Conservation (phyloP, 2,113 vertebrate species). For the Rhegmatorhina hoffmannsi region DNA sequence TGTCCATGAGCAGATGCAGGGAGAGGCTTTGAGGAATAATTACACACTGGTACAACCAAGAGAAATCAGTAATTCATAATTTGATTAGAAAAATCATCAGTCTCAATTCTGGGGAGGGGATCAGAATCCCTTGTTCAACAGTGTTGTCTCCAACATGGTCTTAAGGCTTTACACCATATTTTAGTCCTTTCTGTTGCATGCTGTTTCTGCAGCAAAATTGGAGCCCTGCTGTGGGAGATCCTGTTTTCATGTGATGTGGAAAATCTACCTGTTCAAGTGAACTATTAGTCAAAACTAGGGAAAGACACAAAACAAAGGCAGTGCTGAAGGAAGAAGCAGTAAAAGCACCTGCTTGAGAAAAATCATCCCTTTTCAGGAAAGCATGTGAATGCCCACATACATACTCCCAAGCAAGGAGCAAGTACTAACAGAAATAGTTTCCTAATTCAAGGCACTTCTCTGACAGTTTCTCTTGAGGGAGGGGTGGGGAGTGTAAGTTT, state of each 20-base stretch:
- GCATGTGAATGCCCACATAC: accelerated
- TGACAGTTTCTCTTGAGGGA: neutral
- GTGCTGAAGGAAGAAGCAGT: neutral
- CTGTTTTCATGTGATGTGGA: neutral
- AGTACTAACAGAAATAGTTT: neutral
- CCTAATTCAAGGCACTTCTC: neutral
- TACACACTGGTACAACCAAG: neutral
- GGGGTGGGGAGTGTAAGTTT: accelerated
- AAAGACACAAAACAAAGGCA: neutral
- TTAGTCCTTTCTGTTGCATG: neutral
- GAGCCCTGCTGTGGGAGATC: neutral
- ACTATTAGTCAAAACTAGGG: neutral
- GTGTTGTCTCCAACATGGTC: neutral
- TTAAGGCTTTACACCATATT: neutral
- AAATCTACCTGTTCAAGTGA: neutral
- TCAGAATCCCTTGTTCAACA: neutral
- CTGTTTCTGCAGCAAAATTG: neutral
- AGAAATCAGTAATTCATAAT: neutral
- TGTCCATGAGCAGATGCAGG: neutral
- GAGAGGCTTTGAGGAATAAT: constrained; percentile 3
- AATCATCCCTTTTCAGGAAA: neutral
- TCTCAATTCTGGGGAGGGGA: neutral
- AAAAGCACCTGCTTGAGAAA: neutral
- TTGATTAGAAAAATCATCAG: neutral
- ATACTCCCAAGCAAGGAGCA: neutral